These are phyloP conservation scores for Fulmarus glacialis DNA, from an alignment of 2,113 vertebrate genomes.

Conservation along the genomic window DNA sequence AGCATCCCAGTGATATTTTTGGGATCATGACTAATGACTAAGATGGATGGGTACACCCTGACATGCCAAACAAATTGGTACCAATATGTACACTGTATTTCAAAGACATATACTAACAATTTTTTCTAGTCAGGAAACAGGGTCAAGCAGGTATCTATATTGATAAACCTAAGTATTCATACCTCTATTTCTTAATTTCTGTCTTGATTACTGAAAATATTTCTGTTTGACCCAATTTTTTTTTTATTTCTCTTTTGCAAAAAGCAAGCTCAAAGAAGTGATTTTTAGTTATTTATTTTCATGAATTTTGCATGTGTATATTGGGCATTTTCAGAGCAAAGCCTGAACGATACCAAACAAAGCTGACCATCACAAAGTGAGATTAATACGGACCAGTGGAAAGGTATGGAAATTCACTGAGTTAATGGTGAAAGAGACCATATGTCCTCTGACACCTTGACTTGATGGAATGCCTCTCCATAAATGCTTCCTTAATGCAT, in stretches of 20 bases:
- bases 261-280: neutral
- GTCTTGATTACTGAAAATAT: neutral
- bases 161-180: neutral
- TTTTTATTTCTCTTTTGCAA: neutral
- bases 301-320: neutral
- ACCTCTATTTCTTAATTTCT: neutral
- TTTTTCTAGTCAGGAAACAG: neutral
- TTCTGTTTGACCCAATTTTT: neutral
- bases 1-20: neutral
- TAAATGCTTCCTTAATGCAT: constrained; percentile 55
- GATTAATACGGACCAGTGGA: neutral
- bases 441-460: constrained; percentile 35
- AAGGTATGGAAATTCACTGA: constrained; percentile 4
- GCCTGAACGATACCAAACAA: neutral
- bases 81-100: neutral
- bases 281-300: neutral
- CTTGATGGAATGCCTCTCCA: constrained; percentile 51
- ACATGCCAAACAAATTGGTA: neutral
- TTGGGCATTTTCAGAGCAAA: neutral
- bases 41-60: neutral
- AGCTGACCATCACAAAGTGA: neutral
- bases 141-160: neutral
- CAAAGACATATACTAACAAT: neutral
- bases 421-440: constrained; percentile 48
- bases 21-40: neutral